Percentiles rank a stretch among this genome's conserved stretches.
phyloP scores from a whole-genome alignment of 2,888 invertebrate genomes.

The Temnothorax unifasciatus region DNA sequence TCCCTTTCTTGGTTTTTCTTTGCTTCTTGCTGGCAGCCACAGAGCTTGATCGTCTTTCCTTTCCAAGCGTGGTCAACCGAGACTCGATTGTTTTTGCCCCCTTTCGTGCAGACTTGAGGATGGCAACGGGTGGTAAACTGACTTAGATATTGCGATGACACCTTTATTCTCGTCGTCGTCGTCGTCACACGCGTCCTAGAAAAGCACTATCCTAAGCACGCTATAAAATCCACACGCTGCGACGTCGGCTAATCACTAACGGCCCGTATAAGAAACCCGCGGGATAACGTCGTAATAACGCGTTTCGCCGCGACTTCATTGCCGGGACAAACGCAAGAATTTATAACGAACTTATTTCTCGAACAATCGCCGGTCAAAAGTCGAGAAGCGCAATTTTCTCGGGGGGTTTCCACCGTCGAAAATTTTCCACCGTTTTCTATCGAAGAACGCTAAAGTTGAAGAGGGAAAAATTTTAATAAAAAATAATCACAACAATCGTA shows the following conservation, averaged over 20 bases:
- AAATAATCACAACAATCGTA: background rate
- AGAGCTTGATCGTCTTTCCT: constrained; percentile 28
- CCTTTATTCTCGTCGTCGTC: constrained; percentile 14
- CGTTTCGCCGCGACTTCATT: constrained; percentile 32
- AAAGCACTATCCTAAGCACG: constrained; percentile 37
- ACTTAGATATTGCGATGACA: constrained; percentile 57
- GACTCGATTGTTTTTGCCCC: constrained; percentile 68
- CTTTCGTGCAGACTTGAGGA: background rate
- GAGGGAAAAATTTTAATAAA: background rate
- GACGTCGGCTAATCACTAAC: constrained; percentile 34
- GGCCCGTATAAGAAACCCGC: constrained; percentile 22
- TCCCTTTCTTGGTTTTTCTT: constrained; percentile 38
- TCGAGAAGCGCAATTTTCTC: background rate
- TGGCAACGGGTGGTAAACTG: constrained; percentile 20
- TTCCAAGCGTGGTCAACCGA: constrained; percentile 35
- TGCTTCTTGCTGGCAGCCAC: constrained; percentile 40
- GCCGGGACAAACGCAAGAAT: constrained; percentile 30
- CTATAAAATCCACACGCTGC: constrained; percentile 24
- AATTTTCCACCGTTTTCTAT: constrained; percentile 5
- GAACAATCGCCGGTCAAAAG: constrained; percentile 19
- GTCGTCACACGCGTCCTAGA: constrained; percentile 12
- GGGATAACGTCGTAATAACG: constrained; percentile 41
- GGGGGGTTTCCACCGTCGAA: background rate
- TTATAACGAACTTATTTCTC: constrained; percentile 39
- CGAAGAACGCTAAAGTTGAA: background rate